These are phyloP conservation scores for Zosterops hypoxanthus DNA, from an alignment of 2,113 vertebrate species.

Conservation along the genomic window DNA sequence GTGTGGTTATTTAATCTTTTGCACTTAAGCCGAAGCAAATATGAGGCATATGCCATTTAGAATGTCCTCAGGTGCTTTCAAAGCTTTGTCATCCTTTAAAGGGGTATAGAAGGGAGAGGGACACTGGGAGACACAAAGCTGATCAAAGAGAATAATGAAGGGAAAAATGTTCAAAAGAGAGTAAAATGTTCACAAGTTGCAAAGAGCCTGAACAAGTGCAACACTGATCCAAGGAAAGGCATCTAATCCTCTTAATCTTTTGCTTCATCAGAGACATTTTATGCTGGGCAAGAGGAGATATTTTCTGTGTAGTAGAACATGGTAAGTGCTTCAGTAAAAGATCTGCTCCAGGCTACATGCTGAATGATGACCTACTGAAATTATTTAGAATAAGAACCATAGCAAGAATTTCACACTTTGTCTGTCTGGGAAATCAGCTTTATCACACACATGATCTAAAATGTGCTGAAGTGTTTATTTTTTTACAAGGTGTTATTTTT, in stretches of 20 bases:
- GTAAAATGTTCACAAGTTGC: not conserved
- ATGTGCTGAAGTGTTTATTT: constrained; percentile 37
- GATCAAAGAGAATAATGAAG: constrained; percentile 3
- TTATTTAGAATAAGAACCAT: constrained; percentile 63
- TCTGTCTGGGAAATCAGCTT: constrained; percentile 65
- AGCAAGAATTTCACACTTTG: constrained; percentile 70
- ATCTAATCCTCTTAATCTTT: constrained; percentile 56
- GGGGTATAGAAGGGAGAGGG: not conserved
- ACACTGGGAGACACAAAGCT: not conserved
- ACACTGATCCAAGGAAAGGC: not conserved
- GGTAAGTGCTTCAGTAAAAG: not conserved
- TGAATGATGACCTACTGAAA: constrained; percentile 58
- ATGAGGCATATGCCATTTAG: not conserved
- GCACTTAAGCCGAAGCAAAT: not conserved
- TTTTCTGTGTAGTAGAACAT: not conserved
- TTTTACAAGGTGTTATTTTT: constrained; percentile 27
- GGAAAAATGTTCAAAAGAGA: not conserved
- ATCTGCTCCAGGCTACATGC: not conserved
- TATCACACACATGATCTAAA: constrained; percentile 57
- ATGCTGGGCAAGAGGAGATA: constrained; percentile 1
- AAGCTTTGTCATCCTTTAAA: not conserved
- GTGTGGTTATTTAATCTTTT: not conserved
- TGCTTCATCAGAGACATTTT: not conserved
- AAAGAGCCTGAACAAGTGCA: not conserved
- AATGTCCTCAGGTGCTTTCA: not conserved